A percentile compares a stretch with the other conserved stretches of the same genome.
These are phyloP conservation scores for Melitaea athalia DNA, from an alignment of 2,888 invertebrate species.

Conservation along the genomic window DNA sequence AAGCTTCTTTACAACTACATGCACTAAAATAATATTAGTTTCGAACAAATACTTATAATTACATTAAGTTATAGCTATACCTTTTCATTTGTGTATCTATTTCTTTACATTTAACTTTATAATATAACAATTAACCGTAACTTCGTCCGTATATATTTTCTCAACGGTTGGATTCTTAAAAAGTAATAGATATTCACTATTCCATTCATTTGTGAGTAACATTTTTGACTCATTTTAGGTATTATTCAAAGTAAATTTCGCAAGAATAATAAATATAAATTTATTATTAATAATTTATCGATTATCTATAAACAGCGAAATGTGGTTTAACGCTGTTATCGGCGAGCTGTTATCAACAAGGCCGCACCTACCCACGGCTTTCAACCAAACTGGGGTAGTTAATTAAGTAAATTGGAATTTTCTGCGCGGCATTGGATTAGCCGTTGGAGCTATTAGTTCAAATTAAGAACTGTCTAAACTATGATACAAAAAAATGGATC, in stretches of 20 bases:
- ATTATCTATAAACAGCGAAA: conserved; percentile 35
- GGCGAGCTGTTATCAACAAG: conserved; percentile 62
- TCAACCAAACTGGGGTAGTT: conserved; percentile 71
- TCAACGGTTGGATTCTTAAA: conserved; percentile 20
- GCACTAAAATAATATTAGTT: neutral
- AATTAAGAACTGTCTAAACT: conserved; percentile 70
- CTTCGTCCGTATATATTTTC: neutral
- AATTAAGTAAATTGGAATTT: conserved; percentile 82
- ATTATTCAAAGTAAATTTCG: neutral
- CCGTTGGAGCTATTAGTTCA: conserved; percentile 79
- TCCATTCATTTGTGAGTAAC: too few species aligned
- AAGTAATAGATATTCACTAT: neutral
- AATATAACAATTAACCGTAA: too few species aligned
- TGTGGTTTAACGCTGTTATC: conserved; percentile 64
- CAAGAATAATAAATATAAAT: neutral
- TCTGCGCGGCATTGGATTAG: conserved; percentile 75
- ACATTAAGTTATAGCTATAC: too few species aligned
- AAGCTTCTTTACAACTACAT: conserved; percentile 48
- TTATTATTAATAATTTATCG: neutral
- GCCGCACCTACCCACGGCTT: conserved; percentile 74
- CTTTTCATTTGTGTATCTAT: neutral
- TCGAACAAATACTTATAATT: neutral
- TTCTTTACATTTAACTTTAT: neutral
- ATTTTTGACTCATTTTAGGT: too few species aligned
- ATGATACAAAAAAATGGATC: conserved; percentile 35